A percentile compares a stretch with the other conserved stretches of the same genome.
Conservation (phyloP, 2,888 invertebrate species). For the Chrysolina americana region DNA sequence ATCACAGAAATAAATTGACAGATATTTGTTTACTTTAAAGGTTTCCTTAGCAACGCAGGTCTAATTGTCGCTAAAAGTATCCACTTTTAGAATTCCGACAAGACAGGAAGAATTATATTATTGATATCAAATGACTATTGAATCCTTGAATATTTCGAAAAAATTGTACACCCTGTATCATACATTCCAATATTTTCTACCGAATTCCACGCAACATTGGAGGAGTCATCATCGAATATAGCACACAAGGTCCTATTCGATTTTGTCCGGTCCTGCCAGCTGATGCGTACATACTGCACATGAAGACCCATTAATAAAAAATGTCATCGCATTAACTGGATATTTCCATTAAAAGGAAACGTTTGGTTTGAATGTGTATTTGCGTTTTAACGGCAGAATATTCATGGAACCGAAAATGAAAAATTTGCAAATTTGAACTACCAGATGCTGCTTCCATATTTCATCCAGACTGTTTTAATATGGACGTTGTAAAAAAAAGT, state of each 20-base stretch:
- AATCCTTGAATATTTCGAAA: too few species aligned
- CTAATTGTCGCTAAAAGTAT: too few species aligned
- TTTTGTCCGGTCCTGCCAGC: background rate
- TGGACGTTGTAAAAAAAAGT: constrained; percentile 31
- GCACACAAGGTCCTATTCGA: background rate
- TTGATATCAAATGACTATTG: too few species aligned
- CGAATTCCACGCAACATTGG: background rate
- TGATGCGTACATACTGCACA: background rate
- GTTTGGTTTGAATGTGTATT: background rate
- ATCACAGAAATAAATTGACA: too few species aligned
- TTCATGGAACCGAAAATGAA: constrained; percentile 39
- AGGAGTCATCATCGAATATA: background rate
- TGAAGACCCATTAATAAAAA: background rate
- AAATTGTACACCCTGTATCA: too few species aligned
- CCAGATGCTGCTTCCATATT: constrained; percentile 37
- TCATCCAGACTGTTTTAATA: constrained; percentile 34
- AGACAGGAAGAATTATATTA: too few species aligned
- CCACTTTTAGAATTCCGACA: too few species aligned
- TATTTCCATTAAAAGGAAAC: background rate
- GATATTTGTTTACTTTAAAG: too few species aligned
- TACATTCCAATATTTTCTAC: background rate
- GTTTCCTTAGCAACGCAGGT: too few species aligned
- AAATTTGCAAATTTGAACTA: constrained; percentile 37
- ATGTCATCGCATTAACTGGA: constrained; percentile 20
- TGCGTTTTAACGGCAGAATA: constrained; percentile 33